These are phyloP conservation scores for Gnathonemus longibarbis DNA, from an alignment of 2,113 vertebrate genomes.

Conservation along the genomic window DNA sequence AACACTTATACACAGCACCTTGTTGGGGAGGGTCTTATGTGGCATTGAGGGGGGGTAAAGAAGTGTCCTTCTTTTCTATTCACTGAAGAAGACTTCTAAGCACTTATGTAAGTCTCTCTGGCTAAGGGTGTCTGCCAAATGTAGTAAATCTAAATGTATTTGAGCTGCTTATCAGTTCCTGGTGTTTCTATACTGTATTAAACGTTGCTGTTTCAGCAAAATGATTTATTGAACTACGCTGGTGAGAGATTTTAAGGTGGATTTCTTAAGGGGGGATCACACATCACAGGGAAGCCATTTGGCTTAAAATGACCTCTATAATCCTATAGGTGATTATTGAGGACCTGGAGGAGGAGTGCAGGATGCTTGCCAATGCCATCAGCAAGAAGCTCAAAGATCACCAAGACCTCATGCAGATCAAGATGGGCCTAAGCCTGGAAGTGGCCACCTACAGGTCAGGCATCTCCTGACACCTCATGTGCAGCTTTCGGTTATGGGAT, in stretches of 20 bases:
- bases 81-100: no score
- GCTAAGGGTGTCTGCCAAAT: no score
- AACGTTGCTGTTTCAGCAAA: neutral
- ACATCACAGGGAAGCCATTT: neutral
- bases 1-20: no score
- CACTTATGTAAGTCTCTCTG: no score
- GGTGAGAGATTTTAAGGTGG: neutral
- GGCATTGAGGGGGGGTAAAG: neutral
- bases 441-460: slow-evolving; percentile 87
- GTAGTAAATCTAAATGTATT: neutral
- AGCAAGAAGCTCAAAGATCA: slow-evolving; percentile 74
- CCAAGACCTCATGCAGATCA: slow-evolving; percentile 82
- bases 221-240: neutral
- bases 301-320: neutral
- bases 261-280: neutral
- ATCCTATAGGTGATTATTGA: slow-evolving; percentile 69
- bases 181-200: neutral
- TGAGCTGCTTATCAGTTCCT: neutral
- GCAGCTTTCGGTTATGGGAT: neutral
- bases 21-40: no score
- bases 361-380: slow-evolving; percentile 64
- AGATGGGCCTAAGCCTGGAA: slow-evolving; percentile 83
- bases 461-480: neutral
- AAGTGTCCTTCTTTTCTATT: neutral
- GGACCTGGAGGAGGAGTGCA: slow-evolving; percentile 76